A percentile compares a stretch with the other conserved stretches of the same genome.
phyloP scores from a whole-genome alignment of 1,140 invertebrate species.

The Ectropis grisescens region DNA sequence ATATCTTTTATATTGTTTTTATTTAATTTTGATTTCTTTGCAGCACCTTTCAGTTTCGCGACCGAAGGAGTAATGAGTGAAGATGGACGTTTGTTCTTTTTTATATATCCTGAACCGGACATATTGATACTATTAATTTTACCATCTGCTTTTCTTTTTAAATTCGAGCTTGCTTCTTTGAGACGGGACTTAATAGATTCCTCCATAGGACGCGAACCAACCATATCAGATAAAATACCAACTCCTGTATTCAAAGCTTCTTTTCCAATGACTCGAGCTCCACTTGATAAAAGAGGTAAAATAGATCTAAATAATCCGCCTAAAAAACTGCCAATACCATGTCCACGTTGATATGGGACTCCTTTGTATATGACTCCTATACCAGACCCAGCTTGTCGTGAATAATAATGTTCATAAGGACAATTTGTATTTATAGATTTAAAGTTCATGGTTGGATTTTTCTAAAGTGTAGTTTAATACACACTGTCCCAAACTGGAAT shows the following conservation, averaged over 20 bases:
- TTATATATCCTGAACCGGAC: too few species aligned
- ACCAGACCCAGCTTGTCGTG: slow-evolving; percentile 22
- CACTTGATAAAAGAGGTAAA: slow-evolving; percentile 25
- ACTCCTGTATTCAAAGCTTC: slow-evolving; percentile 22
- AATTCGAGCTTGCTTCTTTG: slow-evolving; percentile 19
- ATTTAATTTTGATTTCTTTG: too few species aligned
- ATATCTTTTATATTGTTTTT: too few species aligned
- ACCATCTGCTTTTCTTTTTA: slow-evolving; percentile 28
- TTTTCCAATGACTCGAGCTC: slow-evolving; percentile 23
- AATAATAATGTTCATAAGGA: slow-evolving; percentile 26
- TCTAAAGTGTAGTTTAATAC: slow-evolving; percentile 21
- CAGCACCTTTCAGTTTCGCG: too few species aligned
- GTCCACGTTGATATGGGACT: slow-evolving; percentile 2
- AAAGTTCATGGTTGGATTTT: slow-evolving; percentile 10
- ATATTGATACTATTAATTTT: too few species aligned
- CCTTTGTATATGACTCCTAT: slow-evolving; percentile 23
- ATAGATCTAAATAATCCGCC: slow-evolving; percentile 26
- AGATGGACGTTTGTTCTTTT: too few species aligned
- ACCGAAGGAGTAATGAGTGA: too few species aligned
- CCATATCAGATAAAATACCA: slow-evolving; percentile 19
- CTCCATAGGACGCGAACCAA: slow-evolving; percentile 10
- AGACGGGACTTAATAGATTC: slow-evolving; percentile 18
- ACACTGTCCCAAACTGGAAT: slow-evolving; percentile 36
- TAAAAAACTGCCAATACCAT: slow-evolving; percentile 27
- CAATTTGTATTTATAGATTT: slow-evolving; percentile 7